Percentiles rank a stretch among this genome's conserved stretches.
Evolutionary conservation across 1,140 invertebrate species (phyloP).

Genomic region (Laupala kohalensis): DNA sequence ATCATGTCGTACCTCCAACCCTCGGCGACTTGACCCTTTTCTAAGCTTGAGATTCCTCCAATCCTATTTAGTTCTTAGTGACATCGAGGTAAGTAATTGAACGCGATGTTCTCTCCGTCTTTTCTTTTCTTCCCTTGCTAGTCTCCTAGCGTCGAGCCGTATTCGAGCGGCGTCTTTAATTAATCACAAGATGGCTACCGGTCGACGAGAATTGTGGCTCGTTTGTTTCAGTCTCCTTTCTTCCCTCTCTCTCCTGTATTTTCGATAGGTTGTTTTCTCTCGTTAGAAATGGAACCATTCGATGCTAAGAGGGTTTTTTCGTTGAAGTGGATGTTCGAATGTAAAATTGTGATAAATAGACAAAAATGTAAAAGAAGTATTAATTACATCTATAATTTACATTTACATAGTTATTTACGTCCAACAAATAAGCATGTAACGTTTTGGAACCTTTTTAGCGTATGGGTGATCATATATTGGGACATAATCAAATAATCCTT

Average conservation of each 20-base stretch:
- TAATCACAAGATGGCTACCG: not conserved
- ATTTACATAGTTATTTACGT: too few relatives aligned
- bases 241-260: not conserved
- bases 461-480: too few relatives aligned
- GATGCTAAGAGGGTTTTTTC: too few relatives aligned
- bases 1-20: not conserved
- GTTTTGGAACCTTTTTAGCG: too few relatives aligned
- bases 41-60: not conserved
- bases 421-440: too few relatives aligned
- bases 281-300: too few relatives aligned
- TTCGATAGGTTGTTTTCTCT: not conserved
- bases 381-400: too few relatives aligned
- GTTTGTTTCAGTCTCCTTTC: not conserved
- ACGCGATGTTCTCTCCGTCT: not conserved
- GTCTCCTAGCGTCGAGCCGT: not conserved
- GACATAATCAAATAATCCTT: too few relatives aligned
- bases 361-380: too few relatives aligned
- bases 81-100: not conserved
- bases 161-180: not conserved
- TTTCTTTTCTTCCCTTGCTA: not conserved
- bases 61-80: not conserved
- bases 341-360: too few relatives aligned
- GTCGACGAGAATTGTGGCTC: not conserved
- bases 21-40: not conserved
- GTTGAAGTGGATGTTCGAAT: too few relatives aligned